Evolutionary conservation across 2,113 vertebrate species (phyloP), one percentile per base, ranked within the genome.

Genomic region (Otus sunia): DNA sequence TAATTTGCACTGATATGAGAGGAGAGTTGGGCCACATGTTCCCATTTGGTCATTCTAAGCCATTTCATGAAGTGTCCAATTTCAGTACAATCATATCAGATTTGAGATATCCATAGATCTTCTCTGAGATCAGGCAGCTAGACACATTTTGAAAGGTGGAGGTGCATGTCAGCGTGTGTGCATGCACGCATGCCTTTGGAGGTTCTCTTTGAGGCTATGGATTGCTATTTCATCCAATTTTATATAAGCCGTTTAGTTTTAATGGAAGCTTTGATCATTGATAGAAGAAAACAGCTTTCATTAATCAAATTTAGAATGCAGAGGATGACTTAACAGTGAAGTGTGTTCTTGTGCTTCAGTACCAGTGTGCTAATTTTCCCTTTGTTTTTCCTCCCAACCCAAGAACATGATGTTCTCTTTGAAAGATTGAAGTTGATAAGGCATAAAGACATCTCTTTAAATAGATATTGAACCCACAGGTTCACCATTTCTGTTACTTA

Each of bases 251-350:
- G 66, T 83, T 91, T 41, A 52, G 41, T 94, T 96, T 90, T 96
- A 92, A 79, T 81, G 83, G 84, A 81, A 86, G 53, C 87, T 97
- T 97, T 98, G 95, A 88, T 96, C 86, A 74, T 19, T 78, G 52
- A 84, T 80, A 88, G 63, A 69, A 90, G 68, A 94, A 90, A 90
- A 71, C 41, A 83, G 9, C 39, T 91, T 93, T 92, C 17, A 43
- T 88, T 75, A 83, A 83, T 82, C 67, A 90, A 63, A 53, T 95
- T 86, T 58, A 73, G 56, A 74, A 66, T 32, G 45, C n/a, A 87
- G 34, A 60, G 49, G 19, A 56, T 77, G 45, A 82, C 30, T 88
- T 88, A 74, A 32, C 66, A 75, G 27, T n/a, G 52, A 86, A 75
- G 17, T 19, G 26, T 77, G 11, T 47, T 20, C 41, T 86, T 26